Evolutionary conservation across 2,797 vertebrate genomes (phyloP).

Genomic region (Macroramphosus scolopax): DNA sequence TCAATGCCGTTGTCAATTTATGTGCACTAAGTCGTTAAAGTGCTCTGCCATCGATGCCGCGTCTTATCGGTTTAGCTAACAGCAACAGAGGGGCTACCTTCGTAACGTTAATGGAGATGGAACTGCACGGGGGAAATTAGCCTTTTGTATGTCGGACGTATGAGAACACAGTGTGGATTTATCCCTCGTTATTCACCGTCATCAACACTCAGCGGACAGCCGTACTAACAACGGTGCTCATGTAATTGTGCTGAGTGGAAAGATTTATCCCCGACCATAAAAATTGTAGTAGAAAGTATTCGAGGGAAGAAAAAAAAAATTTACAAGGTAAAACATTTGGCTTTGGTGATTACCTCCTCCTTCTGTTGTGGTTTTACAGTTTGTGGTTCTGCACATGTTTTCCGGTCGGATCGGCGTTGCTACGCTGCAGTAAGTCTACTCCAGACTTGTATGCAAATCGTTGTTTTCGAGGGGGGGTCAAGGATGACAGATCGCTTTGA

Average conservation of each 20-base stretch:
- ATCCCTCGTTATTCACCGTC: slow-evolving; percentile 62
- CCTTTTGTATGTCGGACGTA: slow-evolving; percentile 62
- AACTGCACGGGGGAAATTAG: slow-evolving; percentile 61
- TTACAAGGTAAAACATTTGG: slow-evolving; percentile 55
- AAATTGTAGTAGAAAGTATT: slow-evolving; percentile 35
- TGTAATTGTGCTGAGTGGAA: slow-evolving; percentile 63
- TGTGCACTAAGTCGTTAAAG: too few relatives aligned
- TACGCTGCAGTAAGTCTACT: slow-evolving; percentile 46
- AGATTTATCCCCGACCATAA: slow-evolving; percentile 55
- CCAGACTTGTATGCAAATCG: slow-evolving; percentile 39
- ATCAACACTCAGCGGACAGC: slow-evolving; percentile 50
- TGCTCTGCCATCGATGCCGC: slow-evolving; percentile 40
- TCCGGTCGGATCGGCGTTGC: slow-evolving; percentile 44
- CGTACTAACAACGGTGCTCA: slow-evolving; percentile 43
- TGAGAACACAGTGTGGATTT: slow-evolving; percentile 66
- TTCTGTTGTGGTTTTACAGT: slow-evolving; percentile 44
- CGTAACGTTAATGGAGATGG: slow-evolving; percentile 51
- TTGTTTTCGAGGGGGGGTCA: slow-evolving; percentile 46
- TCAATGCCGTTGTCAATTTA: too few relatives aligned
- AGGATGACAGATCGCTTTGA: slow-evolving; percentile 50
- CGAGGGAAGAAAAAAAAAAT: slow-evolving; percentile 41
- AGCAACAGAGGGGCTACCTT: slow-evolving; percentile 44
- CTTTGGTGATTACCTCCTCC: slow-evolving; percentile 15
- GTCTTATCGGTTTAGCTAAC: slow-evolving; percentile 60
- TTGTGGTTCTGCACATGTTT: slow-evolving; percentile 42